Conservation (phyloP, 2,113 vertebrate species). For the Euleptes europaea region DNA sequence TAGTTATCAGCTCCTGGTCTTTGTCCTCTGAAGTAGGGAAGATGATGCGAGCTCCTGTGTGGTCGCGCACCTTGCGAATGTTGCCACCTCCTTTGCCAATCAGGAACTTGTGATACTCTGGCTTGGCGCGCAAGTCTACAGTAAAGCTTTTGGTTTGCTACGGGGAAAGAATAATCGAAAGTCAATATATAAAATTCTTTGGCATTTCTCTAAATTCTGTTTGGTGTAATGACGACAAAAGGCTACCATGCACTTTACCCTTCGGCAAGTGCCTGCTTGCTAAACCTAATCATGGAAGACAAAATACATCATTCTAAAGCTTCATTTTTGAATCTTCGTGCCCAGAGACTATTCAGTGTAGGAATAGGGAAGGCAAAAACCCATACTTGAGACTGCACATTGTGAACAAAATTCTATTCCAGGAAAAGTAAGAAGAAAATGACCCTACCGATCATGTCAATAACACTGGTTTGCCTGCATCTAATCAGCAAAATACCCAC, state of each 20-base stretch:
- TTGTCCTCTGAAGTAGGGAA: constrained; percentile 93
- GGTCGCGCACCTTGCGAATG: constrained; percentile 96
- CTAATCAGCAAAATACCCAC: too few species aligned
- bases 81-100: constrained; percentile 96
- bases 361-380: too few species aligned
- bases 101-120: constrained; percentile 98
- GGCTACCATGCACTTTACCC: not conserved
- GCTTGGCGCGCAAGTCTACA: constrained; percentile 92
- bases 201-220: not conserved
- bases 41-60: constrained; percentile 93
- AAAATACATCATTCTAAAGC: not conserved
- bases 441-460: not conserved
- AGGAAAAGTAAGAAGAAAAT: not conserved
- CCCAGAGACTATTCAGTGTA: too few species aligned
- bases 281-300: not conserved
- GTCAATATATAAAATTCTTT: not conserved
- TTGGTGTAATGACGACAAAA: not conserved
- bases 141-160: constrained; percentile 98
- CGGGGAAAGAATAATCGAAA: constrained; percentile 14
- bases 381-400: too few species aligned
- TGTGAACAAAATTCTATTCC: not conserved
- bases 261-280: not conserved
- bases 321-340: too few species aligned
- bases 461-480: not conserved
- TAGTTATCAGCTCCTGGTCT: constrained; percentile 96